Percentiles rank a stretch among this genome's conserved stretches.
phyloP scores from a whole-genome alignment of 2,797 vertebrate genomes.

The Moxostoma hubbsi region DNA sequence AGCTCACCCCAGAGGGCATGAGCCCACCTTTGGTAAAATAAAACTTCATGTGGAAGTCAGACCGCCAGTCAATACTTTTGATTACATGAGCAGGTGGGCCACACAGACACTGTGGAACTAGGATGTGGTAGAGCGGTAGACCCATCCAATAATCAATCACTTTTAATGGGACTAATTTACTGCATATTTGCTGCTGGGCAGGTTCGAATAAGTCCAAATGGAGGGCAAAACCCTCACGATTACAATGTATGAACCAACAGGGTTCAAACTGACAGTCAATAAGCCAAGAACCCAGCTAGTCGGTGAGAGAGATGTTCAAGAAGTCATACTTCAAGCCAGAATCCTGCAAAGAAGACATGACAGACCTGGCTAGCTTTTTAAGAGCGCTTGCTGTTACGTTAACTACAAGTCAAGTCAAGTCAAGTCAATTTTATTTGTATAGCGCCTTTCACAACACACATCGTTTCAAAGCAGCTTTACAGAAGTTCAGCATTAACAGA shows the following conservation, averaged over 20 bases:
- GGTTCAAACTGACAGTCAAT: neutral
- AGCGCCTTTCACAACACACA: too few relatives aligned
- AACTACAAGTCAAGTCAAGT: too few relatives aligned
- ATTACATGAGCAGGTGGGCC: conserved; percentile 41
- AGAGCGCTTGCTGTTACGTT: conserved; percentile 30
- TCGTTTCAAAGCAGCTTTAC: too few relatives aligned
- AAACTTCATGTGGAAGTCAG: conserved; percentile 21
- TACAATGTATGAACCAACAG: neutral
- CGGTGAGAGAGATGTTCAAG: conserved; percentile 6
- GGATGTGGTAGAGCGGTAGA: conserved; percentile 3
- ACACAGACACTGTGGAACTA: neutral
- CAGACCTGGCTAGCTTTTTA: conserved; percentile 25
- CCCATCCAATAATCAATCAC: conserved; percentile 39
- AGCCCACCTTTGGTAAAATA: conserved; percentile 34
- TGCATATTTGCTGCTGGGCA: conserved; percentile 38
- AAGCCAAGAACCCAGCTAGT: conserved; percentile 9
- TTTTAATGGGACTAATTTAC: conserved; percentile 45
- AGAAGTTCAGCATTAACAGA: too few relatives aligned
- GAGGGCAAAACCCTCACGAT: neutral
- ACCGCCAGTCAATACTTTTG: conserved; percentile 46
- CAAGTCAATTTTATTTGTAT: too few relatives aligned
- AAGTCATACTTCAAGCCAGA: conserved; percentile 10
- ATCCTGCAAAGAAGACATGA: conserved; percentile 42
- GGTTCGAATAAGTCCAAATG: conserved; percentile 31
- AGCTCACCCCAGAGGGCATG: conserved; percentile 41